These are phyloP conservation scores for Buteo buteo DNA, from an alignment of 2,113 vertebrate genomes.

Conservation along the genomic window DNA sequence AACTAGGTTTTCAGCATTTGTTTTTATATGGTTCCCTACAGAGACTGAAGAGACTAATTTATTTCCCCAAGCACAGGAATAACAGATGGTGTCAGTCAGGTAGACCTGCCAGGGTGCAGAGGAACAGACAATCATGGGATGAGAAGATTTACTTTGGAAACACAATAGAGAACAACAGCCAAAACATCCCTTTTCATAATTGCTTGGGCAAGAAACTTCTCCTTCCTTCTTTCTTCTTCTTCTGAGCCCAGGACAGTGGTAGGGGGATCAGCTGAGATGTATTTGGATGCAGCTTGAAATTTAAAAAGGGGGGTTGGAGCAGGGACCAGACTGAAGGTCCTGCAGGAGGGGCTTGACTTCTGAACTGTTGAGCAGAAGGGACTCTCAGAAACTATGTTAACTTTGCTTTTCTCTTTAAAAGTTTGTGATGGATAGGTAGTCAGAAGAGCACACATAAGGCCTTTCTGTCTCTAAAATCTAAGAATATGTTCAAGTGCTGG, in stretches of 20 bases:
- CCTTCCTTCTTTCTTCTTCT: background rate
- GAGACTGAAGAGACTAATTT: background rate
- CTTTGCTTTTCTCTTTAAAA: background rate
- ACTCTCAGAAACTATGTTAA: background rate
- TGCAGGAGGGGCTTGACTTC: background rate
- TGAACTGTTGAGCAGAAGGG: background rate
- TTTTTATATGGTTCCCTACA: background rate
- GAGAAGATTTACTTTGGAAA: constrained; percentile 13
- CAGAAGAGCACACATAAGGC: background rate
- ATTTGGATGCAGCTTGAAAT: background rate
- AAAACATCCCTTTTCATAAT: background rate
- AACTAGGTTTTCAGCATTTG: background rate
- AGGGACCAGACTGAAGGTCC: background rate
- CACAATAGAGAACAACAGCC: background rate
- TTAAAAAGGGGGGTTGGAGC: background rate
- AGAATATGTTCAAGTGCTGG: background rate
- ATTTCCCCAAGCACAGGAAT: background rate
- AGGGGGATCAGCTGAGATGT: background rate
- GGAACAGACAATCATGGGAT: background rate
- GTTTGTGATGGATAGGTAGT: background rate
- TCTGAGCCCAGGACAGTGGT: background rate
- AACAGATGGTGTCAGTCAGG: constrained; percentile 41
- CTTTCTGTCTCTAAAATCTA: background rate
- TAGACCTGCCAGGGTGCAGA: background rate
- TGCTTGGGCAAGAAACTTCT: background rate